Evolutionary conservation across 1,140 invertebrate species (phyloP).

Genomic region (Adoxophyes honmai): DNA sequence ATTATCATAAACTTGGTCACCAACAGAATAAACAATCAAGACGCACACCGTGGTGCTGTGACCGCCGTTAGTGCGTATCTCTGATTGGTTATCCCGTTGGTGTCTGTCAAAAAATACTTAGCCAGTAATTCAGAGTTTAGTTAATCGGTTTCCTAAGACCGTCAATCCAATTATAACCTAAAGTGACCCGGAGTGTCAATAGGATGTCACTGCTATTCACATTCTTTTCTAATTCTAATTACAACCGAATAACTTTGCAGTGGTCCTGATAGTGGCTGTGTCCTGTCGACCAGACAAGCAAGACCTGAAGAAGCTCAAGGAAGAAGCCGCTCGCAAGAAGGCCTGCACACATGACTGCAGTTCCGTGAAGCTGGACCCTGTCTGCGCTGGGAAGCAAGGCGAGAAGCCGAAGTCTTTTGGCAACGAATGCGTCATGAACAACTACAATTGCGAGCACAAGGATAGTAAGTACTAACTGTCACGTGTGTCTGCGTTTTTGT

Average conservation of each 20-base stretch:
- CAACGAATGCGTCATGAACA: slow-evolving; percentile 77
- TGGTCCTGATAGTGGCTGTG: slow-evolving; percentile 45
- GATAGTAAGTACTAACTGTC: slow-evolving; percentile 64
- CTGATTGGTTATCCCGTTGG: too few species aligned
- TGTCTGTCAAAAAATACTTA: too few species aligned
- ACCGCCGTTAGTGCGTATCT: too few species aligned
- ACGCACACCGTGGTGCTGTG: too few species aligned
- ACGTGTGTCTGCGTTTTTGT: neutral
- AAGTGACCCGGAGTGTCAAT: too few species aligned
- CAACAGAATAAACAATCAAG: too few species aligned
- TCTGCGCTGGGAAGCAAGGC: slow-evolving; percentile 76
- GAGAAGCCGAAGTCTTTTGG: slow-evolving; percentile 76
- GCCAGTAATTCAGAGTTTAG: too few species aligned
- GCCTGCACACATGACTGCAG: slow-evolving; percentile 72
- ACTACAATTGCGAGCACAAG: slow-evolving; percentile 78
- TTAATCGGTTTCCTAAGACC: too few species aligned
- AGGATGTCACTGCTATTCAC: too few species aligned
- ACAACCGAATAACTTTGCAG: slow-evolving; percentile 40
- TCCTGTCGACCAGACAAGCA: slow-evolving; percentile 60
- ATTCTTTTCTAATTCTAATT: too few species aligned
- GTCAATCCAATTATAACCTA: too few species aligned
- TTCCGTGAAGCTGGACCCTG: slow-evolving; percentile 61
- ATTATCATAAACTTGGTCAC: too few species aligned
- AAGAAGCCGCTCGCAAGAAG: slow-evolving; percentile 69
- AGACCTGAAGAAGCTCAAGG: slow-evolving; percentile 69